Evolutionary conservation across 2,888 invertebrate genomes (phyloP).

Genomic region (Eledona agricola): DNA sequence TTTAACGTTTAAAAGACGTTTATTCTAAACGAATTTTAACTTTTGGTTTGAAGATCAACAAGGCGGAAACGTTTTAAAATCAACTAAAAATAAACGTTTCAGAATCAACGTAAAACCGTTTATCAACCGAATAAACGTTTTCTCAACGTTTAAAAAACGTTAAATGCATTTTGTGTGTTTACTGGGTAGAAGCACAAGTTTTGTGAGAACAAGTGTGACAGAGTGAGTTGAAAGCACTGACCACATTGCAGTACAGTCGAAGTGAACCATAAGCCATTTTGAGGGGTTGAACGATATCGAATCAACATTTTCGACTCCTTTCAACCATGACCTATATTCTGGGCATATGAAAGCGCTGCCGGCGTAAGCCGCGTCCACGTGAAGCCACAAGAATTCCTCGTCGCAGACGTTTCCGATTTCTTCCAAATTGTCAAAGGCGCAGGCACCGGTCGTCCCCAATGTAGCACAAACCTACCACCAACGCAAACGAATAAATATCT

Average conservation of each 20-base stretch:
- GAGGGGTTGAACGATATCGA: slow-evolving; percentile 99
- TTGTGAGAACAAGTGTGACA: slow-evolving; percentile 1
- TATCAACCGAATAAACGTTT: no score
- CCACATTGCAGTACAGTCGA: slow-evolving; percentile 99
- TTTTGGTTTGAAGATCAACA: no score
- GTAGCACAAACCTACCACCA: slow-evolving; percentile 86
- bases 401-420: slow-evolving; percentile 74
- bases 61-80: no score
- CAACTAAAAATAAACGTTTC: no score
- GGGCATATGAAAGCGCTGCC: slow-evolving; percentile 96
- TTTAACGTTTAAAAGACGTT: no score
- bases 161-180: no score
- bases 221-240: slow-evolving; percentile 61
- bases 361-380: slow-evolving; percentile 98
- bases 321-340: slow-evolving; percentile 89
- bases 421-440: slow-evolving; percentile 92
- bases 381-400: slow-evolving; percentile 90
- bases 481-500: slow-evolving; percentile 1
- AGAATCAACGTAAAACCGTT: no score
- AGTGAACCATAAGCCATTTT: slow-evolving; percentile 99
- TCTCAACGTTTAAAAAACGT: no score
- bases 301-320: slow-evolving; percentile 90
- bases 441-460: slow-evolving; percentile 95
- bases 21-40: no score
- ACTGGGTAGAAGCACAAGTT: neutral